Evolutionary conservation across 2,888 invertebrate species (phyloP).

Genomic region (Cerastis leucographa): DNA sequence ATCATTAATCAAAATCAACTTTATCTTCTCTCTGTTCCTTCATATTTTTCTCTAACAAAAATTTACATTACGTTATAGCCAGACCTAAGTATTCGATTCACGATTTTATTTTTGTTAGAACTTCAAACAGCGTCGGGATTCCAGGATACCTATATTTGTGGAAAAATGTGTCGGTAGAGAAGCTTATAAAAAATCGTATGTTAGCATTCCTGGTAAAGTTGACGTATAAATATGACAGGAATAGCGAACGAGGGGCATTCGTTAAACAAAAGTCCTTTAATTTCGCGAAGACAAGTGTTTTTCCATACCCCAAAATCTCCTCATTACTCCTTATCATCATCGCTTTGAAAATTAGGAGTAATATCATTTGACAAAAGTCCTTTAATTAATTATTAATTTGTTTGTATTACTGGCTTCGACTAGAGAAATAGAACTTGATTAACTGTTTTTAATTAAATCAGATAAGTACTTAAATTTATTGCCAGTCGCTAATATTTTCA

Average conservation of each 20-base stretch:
- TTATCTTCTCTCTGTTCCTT: neutral
- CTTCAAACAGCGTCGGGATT: conserved; percentile 16
- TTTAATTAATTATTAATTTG: neutral
- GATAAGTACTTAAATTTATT: neutral
- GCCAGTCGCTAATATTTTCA: conserved; percentile 19
- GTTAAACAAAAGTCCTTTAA: conserved; percentile 20
- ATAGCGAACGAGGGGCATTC: conserved; percentile 13
- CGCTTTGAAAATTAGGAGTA: too few relatives aligned
- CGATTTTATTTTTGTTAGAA: conserved; percentile 46
- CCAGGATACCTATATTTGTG: conserved; percentile 28
- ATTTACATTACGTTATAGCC: conserved; percentile 16
- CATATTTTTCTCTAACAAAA: conserved; percentile 21
- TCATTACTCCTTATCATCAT: too few relatives aligned
- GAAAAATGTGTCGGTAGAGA: conserved; percentile 29
- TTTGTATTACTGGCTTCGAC: neutral
- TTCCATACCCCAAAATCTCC: too few relatives aligned
- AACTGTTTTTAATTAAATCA: conserved; percentile 3
- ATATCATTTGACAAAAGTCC: neutral
- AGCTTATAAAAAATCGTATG: conserved; percentile 27
- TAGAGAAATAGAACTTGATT: neutral
- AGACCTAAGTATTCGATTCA: conserved; percentile 35
- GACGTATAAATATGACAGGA: conserved; percentile 2
- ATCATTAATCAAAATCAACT: conserved; percentile 3
- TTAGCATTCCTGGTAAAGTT: conserved; percentile 5
- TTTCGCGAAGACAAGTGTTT: neutral